Conservation (phyloP, 2,113 vertebrate species). For the Nycticebus coucang region DNA sequence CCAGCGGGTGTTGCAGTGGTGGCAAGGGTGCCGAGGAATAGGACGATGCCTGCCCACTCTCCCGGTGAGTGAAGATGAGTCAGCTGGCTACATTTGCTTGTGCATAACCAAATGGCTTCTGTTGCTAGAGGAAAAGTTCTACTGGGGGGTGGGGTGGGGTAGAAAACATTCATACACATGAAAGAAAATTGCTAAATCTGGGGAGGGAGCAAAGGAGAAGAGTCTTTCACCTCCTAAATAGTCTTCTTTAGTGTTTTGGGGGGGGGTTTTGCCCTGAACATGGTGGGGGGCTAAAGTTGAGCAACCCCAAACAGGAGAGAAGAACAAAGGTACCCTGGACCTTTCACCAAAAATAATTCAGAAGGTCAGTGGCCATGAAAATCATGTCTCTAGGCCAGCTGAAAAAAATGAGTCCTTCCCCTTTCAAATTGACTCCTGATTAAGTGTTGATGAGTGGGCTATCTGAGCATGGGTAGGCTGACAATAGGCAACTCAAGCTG, state of each 20-base stretch:
- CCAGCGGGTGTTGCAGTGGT: slow-evolving; percentile 81
- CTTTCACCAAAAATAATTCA: background rate
- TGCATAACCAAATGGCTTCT: slow-evolving; percentile 58
- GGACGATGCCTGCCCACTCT: slow-evolving; percentile 80
- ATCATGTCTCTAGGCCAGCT: background rate
- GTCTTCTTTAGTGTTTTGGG: background rate
- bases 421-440: background rate
- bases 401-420: background rate
- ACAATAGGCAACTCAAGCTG: background rate
- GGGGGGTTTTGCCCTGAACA: background rate
- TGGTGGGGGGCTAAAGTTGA: background rate
- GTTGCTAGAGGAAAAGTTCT: slow-evolving; percentile 42
- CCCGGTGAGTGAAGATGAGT: slow-evolving; percentile 79
- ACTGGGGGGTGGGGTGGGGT: background rate
- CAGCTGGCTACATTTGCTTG: slow-evolving; percentile 54
- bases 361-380: background rate
- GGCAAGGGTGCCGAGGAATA: slow-evolving; percentile 81
- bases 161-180: background rate
- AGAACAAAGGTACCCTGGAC: background rate
- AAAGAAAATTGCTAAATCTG: background rate
- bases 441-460: background rate
- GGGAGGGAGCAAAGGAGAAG: background rate
- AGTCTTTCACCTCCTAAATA: background rate
- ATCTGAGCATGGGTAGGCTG: background rate
- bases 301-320: background rate